Percentiles rank a stretch among this genome's conserved stretches.
phyloP scores from a whole-genome alignment of 2,888 invertebrate species.

The Trisateles emortualis region DNA sequence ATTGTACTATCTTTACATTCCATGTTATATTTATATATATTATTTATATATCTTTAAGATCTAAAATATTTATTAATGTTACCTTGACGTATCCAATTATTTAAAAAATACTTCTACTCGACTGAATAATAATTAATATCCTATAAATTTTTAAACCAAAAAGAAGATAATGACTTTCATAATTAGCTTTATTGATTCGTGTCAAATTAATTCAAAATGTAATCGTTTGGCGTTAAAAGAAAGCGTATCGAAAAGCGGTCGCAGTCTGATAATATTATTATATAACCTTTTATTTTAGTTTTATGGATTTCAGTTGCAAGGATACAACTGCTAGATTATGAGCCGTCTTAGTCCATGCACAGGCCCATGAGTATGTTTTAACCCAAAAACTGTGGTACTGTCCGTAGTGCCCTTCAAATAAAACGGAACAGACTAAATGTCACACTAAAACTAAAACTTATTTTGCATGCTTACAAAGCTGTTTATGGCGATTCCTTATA shows the following conservation, averaged over 20 bases:
- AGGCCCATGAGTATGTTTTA: too few species aligned
- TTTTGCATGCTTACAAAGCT: too few species aligned
- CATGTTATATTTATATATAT: constrained; percentile 38
- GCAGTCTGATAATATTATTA: constrained; percentile 18
- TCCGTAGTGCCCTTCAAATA: too few species aligned
- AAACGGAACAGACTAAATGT: too few species aligned
- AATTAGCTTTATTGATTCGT: constrained; percentile 38
- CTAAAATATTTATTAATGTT: constrained; percentile 48
- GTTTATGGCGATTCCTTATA: too few species aligned
- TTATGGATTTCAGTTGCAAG: too few species aligned
- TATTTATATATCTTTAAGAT: constrained; percentile 38
- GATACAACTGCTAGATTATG: too few species aligned
- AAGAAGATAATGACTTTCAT: constrained; percentile 19
- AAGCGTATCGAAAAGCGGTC: constrained; percentile 30
- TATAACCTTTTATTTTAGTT: constrained; percentile 8
- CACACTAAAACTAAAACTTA: too few species aligned
- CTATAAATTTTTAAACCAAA: constrained; percentile 15
- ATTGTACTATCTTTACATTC: constrained; percentile 51
- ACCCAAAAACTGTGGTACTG: too few species aligned
- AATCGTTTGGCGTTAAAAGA: constrained; percentile 23
- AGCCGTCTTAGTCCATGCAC: too few species aligned
- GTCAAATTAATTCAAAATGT: constrained; percentile 44
- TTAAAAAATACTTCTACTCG: constrained; percentile 25
- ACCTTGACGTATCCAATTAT: constrained; percentile 28
- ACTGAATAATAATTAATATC: constrained; percentile 32